Percentiles rank a stretch among this genome's conserved stretches.
These are phyloP conservation scores for Chloroceryle amazona DNA, from an alignment of 2,797 vertebrate genomes.

Conservation along the genomic window DNA sequence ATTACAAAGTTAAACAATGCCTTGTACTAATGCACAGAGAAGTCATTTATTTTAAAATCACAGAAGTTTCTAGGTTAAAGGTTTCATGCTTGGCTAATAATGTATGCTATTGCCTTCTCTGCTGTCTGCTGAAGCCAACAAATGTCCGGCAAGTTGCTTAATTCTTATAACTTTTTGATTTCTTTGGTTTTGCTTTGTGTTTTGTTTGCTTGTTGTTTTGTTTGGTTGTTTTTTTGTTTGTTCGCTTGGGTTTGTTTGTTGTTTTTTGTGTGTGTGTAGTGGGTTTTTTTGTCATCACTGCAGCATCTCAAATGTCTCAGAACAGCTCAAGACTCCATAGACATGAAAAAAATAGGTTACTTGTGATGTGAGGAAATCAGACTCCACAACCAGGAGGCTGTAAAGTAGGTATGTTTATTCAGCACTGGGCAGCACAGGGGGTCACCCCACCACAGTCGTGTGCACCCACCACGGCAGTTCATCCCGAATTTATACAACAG, in stretches of 20 bases:
- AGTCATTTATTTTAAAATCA: slow-evolving; percentile 23
- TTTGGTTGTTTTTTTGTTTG: too few relatives aligned
- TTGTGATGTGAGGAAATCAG: not conserved
- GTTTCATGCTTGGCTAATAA: slow-evolving; percentile 28
- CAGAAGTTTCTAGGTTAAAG: not conserved
- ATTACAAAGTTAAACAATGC: slow-evolving; percentile 5
- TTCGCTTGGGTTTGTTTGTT: too few relatives aligned
- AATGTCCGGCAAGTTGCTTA: not conserved
- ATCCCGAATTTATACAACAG: too few relatives aligned
- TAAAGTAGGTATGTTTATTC: too few relatives aligned
- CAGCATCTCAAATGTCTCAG: not conserved
- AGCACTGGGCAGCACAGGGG: too few relatives aligned
- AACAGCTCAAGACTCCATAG: not conserved
- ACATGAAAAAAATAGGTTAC: not conserved
- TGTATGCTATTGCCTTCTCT: not conserved
- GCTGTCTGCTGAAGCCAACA: not conserved
- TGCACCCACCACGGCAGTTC: too few relatives aligned
- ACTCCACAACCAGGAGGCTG: too few relatives aligned
- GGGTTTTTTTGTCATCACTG: not conserved
- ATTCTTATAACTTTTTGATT: not conserved
- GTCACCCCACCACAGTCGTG: too few relatives aligned
- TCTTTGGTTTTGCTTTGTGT: too few relatives aligned
- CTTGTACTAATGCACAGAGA: not conserved
- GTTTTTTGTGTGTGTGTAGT: too few relatives aligned
- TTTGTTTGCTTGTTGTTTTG: too few relatives aligned